A percentile compares a stretch with the other conserved stretches of the same genome.
Evolutionary conservation across 2,888 invertebrate genomes (phyloP).

Genomic region (Acronicta leporina): DNA sequence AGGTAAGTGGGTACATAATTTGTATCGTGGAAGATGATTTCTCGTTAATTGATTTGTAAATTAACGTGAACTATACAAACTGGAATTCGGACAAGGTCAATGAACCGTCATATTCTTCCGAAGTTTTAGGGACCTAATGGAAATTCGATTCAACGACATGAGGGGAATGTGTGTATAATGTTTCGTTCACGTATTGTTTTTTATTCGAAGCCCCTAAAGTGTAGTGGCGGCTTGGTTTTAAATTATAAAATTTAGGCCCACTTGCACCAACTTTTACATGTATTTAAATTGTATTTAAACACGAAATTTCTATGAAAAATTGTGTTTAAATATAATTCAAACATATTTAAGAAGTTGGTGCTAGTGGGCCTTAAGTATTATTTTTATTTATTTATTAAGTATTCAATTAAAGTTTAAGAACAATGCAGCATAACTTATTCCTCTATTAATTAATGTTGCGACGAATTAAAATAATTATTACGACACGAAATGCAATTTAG

Average conservation of each 20-base stretch:
- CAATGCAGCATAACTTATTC: neutral
- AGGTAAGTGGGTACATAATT: too few species aligned
- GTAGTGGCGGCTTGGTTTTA: conserved; percentile 11
- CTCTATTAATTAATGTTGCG: neutral
- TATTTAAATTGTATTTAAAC: too few species aligned
- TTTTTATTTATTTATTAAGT: too few species aligned
- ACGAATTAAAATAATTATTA: neutral
- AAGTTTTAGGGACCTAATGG: conserved; percentile 21
- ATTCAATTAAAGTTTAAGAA: too few species aligned
- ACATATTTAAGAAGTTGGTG: too few species aligned
- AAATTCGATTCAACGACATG: conserved; percentile 14
- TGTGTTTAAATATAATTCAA: too few species aligned
- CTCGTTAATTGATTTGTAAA: conserved; percentile 32
- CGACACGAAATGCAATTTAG: conserved; percentile 1
- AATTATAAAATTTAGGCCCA: neutral
- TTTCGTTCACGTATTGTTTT: conserved; percentile 23
- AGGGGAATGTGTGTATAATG: conserved; percentile 7
- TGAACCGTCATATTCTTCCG: conserved; percentile 2
- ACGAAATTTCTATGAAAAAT: too few species aligned
- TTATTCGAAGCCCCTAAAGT: conserved; percentile 1
- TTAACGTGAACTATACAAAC: conserved; percentile 17
- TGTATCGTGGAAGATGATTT: neutral
- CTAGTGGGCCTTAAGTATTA: too few species aligned
- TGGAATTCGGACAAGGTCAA: conserved; percentile 6
- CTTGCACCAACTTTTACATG: too few species aligned